Evolutionary conservation across 1,140 invertebrate genomes (phyloP).

Genomic region (Philopotamus ludificatus): DNA sequence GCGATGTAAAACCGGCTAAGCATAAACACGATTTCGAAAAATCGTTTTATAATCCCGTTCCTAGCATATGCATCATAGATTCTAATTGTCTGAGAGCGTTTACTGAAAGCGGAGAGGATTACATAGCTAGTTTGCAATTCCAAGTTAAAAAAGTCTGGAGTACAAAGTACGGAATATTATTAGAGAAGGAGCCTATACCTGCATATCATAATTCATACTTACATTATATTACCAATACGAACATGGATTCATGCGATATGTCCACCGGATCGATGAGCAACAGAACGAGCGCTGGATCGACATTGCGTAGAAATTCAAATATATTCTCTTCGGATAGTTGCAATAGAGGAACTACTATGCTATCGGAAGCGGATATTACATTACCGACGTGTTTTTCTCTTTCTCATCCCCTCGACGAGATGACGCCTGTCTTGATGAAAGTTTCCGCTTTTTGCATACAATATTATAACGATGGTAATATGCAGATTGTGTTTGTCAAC

Average conservation of each 20-base stretch:
- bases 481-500: constrained; percentile 57
- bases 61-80: constrained; percentile 74
- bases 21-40: constrained; percentile 53
- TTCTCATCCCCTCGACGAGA: constrained; percentile 85
- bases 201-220: constrained; percentile 47
- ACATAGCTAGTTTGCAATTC: constrained; percentile 79
- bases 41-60: constrained; percentile 48
- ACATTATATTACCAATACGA: constrained; percentile 30
- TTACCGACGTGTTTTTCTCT: constrained; percentile 78
- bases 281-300: constrained; percentile 25
- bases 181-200: constrained; percentile 67
- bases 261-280: constrained; percentile 12
- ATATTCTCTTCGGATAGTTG: constrained; percentile 27
- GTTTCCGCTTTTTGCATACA: constrained; percentile 53
- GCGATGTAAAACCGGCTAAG: constrained; percentile 49
- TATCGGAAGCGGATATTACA: constrained; percentile 46
- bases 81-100: constrained; percentile 76
- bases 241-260: constrained; percentile 22
- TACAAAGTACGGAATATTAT: constrained; percentile 73
- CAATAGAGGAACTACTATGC: constrained; percentile 9
- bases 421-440: constrained; percentile 78
- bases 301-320: constrained; percentile 14
- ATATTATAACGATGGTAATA: constrained; percentile 54
- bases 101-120: constrained; percentile 78
- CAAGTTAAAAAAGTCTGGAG: constrained; percentile 76